Evolutionary conservation across 2,888 invertebrate species (phyloP), one percentile per base, ranked within the genome.

Genomic region (Hirtodrosophila duncani): DNA sequence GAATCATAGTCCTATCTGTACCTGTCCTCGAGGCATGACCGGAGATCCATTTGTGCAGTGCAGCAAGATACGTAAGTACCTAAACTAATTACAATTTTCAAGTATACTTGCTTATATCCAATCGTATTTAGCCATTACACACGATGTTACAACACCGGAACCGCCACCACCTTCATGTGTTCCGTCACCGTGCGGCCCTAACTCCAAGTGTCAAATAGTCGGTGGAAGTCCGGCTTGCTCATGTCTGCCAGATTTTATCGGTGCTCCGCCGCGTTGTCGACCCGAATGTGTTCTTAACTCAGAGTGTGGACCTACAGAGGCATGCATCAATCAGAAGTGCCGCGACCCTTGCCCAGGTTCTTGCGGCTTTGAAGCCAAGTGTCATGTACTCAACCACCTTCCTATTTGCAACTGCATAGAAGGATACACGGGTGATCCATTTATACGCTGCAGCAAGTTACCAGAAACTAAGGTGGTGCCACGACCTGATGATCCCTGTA

Each of bases 11-110:
- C 95, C 95, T 2, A 94, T 95, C 59, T 96, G 96, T 81, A 93
- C 93, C 2, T 96, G 96, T 72, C 92, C 94, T 30, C 88, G 91
- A 27, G 93, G 93, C n/a, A 93, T 91, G 87, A 93, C 93, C 24
- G 96, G 96, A 31, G 94, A 95, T 91, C 95, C 95, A 41, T 95
- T 95, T 83, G 91, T 91, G 2, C 91, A 91, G 80, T 96, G 95
- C 79, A 89, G 90, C 38, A 89, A 89, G 65, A 88, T 89, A 78
- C 89, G 93, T 93, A 90, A 91, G 91, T 90, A 46, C 6, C 21
- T n/a, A 13, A 8, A 21, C 24, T 24, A 2, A 8, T 11, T 21
- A 1, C 0, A 14, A 34, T 17, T 7, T 9, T 37, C 20, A 1
- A 31, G 24, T 9, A 13, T 24, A 24, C n/a, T 18, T 10, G 5